Conservation (phyloP, 1,140 invertebrate species). For the Bicyclus anynana region DNA sequence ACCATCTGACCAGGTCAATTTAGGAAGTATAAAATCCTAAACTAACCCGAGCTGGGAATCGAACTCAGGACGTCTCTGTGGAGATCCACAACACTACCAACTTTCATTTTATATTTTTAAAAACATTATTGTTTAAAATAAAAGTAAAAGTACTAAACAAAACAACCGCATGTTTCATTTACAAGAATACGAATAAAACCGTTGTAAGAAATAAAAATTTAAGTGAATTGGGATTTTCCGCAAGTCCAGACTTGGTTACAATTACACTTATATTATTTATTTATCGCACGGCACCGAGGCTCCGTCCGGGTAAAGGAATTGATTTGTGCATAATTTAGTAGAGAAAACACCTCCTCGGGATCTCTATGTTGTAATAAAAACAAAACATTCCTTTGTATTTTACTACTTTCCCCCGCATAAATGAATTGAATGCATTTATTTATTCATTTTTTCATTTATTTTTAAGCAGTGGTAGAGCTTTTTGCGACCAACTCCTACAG, state of each 20-base stretch:
- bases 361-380: constrained; percentile 63
- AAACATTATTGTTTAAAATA: too few relatives aligned
- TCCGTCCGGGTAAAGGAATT: constrained; percentile 66
- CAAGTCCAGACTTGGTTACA: constrained; percentile 50
- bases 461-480: too few relatives aligned
- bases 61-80: too few relatives aligned
- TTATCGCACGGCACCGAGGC: constrained; percentile 55
- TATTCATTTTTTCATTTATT: too few relatives aligned
- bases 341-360: constrained; percentile 64
- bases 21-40: too few relatives aligned
- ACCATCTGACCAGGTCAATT: too few relatives aligned
- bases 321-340: constrained; percentile 75
- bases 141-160: background rate
- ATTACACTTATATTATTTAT: constrained; percentile 75
- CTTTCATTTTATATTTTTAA: too few relatives aligned
- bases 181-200: constrained; percentile 5
- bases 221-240: constrained; percentile 26
- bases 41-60: too few relatives aligned
- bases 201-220: constrained; percentile 21
- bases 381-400: constrained; percentile 72
- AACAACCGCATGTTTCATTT: background rate
- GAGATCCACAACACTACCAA: too few relatives aligned
- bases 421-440: constrained; percentile 68
- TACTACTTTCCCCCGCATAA: constrained; percentile 61
- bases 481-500: too few relatives aligned